Percentiles rank a stretch among this genome's conserved stretches.
phyloP scores from a whole-genome alignment of 2,797 vertebrate species.

The Esox lucius region DNA sequence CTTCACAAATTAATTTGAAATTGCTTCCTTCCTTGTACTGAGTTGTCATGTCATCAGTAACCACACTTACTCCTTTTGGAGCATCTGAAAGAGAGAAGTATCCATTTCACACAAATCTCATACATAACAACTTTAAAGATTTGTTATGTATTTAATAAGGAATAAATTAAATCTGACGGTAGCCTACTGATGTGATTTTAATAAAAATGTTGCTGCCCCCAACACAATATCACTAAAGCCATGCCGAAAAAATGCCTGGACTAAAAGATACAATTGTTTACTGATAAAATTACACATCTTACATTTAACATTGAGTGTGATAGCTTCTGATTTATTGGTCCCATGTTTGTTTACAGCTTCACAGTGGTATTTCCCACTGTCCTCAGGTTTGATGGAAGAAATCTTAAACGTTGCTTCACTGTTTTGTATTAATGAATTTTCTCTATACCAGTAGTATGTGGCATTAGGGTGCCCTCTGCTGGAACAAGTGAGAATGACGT shows the following conservation, averaged over 20 bases:
- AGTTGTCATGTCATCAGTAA: accelerated
- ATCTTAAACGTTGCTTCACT: accelerated
- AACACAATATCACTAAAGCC: too few species aligned
- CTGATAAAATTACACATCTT: constrained; percentile 40
- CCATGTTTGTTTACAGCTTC: constrained; percentile 40
- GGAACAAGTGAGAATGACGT: constrained; percentile 54
- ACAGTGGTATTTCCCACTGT: constrained; percentile 56
- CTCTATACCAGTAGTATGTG: constrained; percentile 46
- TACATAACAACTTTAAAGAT: too few species aligned
- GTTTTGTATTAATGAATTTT: neutral
- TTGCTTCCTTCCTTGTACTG: neutral
- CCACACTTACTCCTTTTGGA: constrained; percentile 46
- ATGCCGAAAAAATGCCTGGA: too few species aligned
- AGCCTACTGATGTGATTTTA: too few species aligned
- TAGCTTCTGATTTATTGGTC: accelerated
- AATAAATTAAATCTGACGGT: too few species aligned
- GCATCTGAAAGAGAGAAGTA: constrained; percentile 51
- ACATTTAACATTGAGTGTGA: constrained; percentile 52
- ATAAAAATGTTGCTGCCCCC: too few species aligned
- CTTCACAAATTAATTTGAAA: constrained; percentile 45
- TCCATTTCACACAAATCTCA: too few species aligned
- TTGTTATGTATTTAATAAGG: too few species aligned
- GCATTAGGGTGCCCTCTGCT: constrained; percentile 41
- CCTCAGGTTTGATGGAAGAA: accelerated
- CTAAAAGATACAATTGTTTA: too few species aligned